Percentiles rank a stretch among this genome's conserved stretches.
These are phyloP conservation scores for Chlorops oryzae DNA, from an alignment of 1,140 invertebrate genomes.

Conservation along the genomic window DNA sequence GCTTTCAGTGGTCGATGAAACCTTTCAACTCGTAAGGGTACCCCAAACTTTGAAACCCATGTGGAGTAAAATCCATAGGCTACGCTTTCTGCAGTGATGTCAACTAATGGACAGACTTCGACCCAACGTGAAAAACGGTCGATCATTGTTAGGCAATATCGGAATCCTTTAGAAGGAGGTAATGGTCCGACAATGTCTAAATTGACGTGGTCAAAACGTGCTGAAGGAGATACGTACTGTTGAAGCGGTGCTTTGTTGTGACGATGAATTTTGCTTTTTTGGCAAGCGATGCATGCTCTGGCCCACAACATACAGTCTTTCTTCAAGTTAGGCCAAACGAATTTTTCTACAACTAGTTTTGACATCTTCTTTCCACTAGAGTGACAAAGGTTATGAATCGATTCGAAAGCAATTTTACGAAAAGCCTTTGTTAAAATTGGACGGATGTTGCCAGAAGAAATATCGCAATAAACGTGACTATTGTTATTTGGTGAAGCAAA, in stretches of 20 bases:
- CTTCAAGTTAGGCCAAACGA: not conserved
- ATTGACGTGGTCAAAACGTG: conserved; percentile 1
- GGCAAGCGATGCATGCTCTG: conserved; percentile 1
- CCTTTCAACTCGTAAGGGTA: conserved; percentile 35
- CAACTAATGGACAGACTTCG: conserved; percentile 21
- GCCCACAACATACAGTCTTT: not conserved
- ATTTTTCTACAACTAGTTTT: not conserved
- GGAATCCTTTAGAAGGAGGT: conserved; percentile 7
- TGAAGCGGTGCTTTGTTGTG: not conserved
- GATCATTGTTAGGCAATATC: conserved; percentile 25
- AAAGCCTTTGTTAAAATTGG: not conserved
- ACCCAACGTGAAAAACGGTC: conserved; percentile 36
- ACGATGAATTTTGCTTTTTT: conserved; percentile 6
- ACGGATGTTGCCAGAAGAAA: conserved; percentile 6
- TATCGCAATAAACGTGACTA: conserved; percentile 1
- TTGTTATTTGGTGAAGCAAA: not conserved
- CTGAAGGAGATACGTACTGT: not conserved
- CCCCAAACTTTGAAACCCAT: conserved; percentile 44
- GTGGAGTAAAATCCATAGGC: conserved; percentile 29
- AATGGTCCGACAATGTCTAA: no score
- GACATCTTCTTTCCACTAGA: not conserved
- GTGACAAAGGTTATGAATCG: conserved; percentile 6
- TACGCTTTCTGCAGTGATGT: conserved; percentile 39
- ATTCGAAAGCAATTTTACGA: conserved; percentile 1
- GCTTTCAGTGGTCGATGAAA: conserved; percentile 30